Evolutionary conservation across 2,888 invertebrate genomes (phyloP).

Genomic region (Euphydryas editha): DNA sequence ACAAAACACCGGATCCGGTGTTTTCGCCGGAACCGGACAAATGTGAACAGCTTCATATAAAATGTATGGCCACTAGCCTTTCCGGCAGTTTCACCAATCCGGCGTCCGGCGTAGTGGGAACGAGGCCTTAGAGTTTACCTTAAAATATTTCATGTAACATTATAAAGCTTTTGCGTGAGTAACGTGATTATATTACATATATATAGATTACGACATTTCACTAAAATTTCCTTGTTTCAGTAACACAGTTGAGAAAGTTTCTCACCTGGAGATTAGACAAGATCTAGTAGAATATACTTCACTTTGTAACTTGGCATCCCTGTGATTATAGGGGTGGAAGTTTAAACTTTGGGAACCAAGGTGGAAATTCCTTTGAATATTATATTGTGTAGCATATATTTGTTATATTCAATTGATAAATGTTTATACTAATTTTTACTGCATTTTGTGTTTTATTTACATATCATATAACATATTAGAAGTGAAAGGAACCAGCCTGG

Average conservation of each 20-base stretch:
- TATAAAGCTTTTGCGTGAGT: background rate
- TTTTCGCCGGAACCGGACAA: too few species aligned
- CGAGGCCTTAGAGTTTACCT: too few species aligned
- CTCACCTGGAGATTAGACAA: constrained; percentile 61
- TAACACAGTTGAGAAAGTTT: constrained; percentile 50
- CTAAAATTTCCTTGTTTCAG: constrained; percentile 21
- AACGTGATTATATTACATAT: background rate
- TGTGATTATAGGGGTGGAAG: constrained; percentile 31
- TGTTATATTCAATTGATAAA: constrained; percentile 5
- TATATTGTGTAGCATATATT: constrained; percentile 8
- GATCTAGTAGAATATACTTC: constrained; percentile 41
- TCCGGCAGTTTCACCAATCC: too few species aligned
- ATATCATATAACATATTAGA: background rate
- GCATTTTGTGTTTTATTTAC: background rate
- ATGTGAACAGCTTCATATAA: too few species aligned
- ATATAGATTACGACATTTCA: background rate
- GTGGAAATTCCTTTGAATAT: constrained; percentile 12
- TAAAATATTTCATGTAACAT: background rate
- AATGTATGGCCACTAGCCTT: too few species aligned
- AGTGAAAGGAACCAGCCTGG: too few species aligned
- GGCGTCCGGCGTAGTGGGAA: too few species aligned
- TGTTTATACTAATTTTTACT: background rate
- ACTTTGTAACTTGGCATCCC: constrained; percentile 28
- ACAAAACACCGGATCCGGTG: too few species aligned
- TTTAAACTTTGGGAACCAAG: constrained; percentile 18